These are phyloP conservation scores for Alosa sapidissima DNA, from an alignment of 2,797 vertebrate genomes.

Conservation along the genomic window DNA sequence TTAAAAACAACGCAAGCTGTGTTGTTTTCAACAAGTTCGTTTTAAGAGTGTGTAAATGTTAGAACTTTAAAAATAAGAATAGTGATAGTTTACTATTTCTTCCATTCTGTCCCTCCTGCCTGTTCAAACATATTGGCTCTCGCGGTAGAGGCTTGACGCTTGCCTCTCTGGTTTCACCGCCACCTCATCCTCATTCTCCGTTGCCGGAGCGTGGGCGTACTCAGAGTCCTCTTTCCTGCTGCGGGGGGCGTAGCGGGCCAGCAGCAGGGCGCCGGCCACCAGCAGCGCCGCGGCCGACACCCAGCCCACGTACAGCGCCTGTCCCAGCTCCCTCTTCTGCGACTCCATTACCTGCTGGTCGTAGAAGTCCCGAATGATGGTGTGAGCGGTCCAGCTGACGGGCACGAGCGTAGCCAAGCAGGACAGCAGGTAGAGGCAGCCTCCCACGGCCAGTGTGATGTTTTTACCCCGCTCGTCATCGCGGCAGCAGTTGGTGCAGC, in stretches of 20 bases:
- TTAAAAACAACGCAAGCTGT: too few relatives aligned
- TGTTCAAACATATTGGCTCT: slow-evolving; percentile 77
- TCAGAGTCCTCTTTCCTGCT: slow-evolving; percentile 28
- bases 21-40: too few relatives aligned
- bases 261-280: slow-evolving; percentile 60
- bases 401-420: slow-evolving; percentile 65
- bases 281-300: slow-evolving; percentile 59
- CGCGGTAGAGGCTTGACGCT: slow-evolving; percentile 65
- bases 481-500: slow-evolving; percentile 51
- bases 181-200: slow-evolving; percentile 27
- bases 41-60: background rate
- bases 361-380: slow-evolving; percentile 77
- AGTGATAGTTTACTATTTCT: background rate
- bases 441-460: slow-evolving; percentile 64
- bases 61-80: background rate
- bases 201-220: background rate
- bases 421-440: slow-evolving; percentile 65
- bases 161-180: slow-evolving; percentile 37
- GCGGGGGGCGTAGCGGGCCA: slow-evolving; percentile 54
- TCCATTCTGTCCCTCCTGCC: background rate
- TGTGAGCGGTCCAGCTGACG: slow-evolving; percentile 76
- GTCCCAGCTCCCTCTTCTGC: slow-evolving; percentile 74
- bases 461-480: slow-evolving; percentile 38
- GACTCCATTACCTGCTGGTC: slow-evolving; percentile 53
- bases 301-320: slow-evolving; percentile 77